Percentiles rank a stretch among this genome's conserved stretches.
Evolutionary conservation across 2,888 invertebrate genomes (phyloP).

Genomic region (Pilophorus perplexus): DNA sequence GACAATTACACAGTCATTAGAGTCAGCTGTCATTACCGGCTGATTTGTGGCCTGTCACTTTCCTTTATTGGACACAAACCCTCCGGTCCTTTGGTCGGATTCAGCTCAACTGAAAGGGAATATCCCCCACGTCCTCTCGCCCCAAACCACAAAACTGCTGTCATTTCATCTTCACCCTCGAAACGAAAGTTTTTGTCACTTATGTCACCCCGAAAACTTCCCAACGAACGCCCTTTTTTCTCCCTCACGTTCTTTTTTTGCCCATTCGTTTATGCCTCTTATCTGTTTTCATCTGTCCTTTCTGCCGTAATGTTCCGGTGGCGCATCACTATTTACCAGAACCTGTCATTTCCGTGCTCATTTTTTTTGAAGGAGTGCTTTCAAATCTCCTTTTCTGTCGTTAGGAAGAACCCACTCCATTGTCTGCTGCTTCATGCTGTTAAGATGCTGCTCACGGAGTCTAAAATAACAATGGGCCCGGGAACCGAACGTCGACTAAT

Average conservation of each 20-base stretch:
- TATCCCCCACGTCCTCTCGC: neutral
- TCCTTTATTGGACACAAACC: constrained; percentile 36
- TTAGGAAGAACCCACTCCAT: no score
- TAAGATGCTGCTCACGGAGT: no score
- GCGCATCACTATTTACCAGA: neutral
- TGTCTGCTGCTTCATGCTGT: no score
- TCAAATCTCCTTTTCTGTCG: no score
- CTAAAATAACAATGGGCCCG: no score
- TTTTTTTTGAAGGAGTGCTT: no score
- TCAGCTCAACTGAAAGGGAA: neutral
- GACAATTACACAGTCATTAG: constrained; percentile 39
- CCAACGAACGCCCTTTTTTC: neutral
- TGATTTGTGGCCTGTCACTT: constrained; percentile 37
- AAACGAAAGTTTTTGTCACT: constrained; percentile 5
- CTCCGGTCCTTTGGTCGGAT: constrained; percentile 1
- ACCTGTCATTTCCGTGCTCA: no score
- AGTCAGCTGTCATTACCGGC: constrained; percentile 37
- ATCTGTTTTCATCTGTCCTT: neutral
- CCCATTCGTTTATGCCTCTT: neutral
- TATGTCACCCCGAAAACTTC: constrained; percentile 12
- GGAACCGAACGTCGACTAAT: no score
- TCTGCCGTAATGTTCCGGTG: neutral
- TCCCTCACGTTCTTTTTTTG: neutral
- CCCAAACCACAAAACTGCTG: constrained; percentile 19
- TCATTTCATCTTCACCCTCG: constrained; percentile 12